These are phyloP conservation scores for Pangasius macronema DNA, from an alignment of 2,797 vertebrate genomes.

Conservation along the genomic window DNA sequence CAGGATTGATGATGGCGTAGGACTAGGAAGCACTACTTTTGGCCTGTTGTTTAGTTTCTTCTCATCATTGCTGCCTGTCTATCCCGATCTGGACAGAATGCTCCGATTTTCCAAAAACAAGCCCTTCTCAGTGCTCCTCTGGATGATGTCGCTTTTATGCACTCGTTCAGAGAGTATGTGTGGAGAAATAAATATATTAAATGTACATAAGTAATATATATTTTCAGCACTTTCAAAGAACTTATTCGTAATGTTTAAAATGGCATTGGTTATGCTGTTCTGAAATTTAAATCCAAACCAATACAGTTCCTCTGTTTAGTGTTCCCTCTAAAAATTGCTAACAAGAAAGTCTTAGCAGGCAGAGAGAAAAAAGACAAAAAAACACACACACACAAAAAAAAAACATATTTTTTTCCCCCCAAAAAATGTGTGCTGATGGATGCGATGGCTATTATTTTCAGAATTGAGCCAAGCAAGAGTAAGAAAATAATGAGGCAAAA, in stretches of 20 bases:
- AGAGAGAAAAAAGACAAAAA: too few species aligned
- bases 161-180: background rate
- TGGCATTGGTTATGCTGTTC: too few species aligned
- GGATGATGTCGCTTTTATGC: constrained; percentile 24
- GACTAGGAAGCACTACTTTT: background rate
- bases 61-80: background rate
- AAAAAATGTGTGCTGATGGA: background rate
- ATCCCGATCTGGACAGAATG: constrained; percentile 36
- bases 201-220: background rate
- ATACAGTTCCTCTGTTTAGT: background rate
- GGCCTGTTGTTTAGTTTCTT: background rate
- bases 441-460: background rate
- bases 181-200: background rate
- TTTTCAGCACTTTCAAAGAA: background rate
- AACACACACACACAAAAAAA: too few species aligned
- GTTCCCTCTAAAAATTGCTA: background rate
- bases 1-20: background rate
- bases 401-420: background rate
- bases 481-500: background rate
- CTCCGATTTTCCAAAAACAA: constrained; percentile 40
- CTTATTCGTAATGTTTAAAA: background rate
- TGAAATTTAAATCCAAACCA: background rate
- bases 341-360: background rate
- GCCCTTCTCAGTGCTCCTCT: background rate
- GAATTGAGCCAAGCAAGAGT: background rate